Evolutionary conservation across 2,113 vertebrate species (phyloP).

Genomic region (Dicrurus megarhynchus): DNA sequence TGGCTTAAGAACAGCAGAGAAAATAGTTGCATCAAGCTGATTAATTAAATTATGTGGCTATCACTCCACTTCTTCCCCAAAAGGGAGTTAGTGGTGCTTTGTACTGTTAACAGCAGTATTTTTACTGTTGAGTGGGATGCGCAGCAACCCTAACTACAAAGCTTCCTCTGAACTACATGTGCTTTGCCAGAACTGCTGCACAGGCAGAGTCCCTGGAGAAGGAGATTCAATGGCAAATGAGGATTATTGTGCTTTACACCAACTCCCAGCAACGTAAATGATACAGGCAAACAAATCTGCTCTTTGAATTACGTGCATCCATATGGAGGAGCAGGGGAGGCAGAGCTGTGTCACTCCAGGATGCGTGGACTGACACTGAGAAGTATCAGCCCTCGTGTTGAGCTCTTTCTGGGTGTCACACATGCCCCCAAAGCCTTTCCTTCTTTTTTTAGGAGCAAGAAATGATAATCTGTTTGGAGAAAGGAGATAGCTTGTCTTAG

Average conservation of each 20-base stretch:
- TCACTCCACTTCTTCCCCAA: background rate
- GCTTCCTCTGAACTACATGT: background rate
- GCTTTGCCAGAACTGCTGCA: slow-evolving; percentile 6
- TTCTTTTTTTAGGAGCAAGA: background rate
- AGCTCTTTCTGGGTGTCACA: background rate
- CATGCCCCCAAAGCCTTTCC: background rate
- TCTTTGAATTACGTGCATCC: background rate
- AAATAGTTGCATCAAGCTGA: background rate
- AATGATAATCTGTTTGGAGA: background rate
- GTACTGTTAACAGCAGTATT: background rate
- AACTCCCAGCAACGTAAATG: background rate
- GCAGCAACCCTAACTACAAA: background rate
- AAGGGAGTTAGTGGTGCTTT: background rate
- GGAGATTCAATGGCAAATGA: background rate
- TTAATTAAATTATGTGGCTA: background rate
- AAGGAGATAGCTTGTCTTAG: background rate
- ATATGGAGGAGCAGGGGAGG: background rate
- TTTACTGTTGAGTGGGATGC: background rate
- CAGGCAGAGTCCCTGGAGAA: background rate
- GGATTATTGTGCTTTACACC: slow-evolving; percentile 34
- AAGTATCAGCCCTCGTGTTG: background rate
- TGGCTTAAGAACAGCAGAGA: background rate
- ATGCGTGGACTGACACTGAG: background rate
- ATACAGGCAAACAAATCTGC: slow-evolving; percentile 18
- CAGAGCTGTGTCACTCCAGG: background rate